These are phyloP conservation scores for Stenurella melanura DNA, from an alignment of 2,888 invertebrate genomes.

Conservation along the genomic window DNA sequence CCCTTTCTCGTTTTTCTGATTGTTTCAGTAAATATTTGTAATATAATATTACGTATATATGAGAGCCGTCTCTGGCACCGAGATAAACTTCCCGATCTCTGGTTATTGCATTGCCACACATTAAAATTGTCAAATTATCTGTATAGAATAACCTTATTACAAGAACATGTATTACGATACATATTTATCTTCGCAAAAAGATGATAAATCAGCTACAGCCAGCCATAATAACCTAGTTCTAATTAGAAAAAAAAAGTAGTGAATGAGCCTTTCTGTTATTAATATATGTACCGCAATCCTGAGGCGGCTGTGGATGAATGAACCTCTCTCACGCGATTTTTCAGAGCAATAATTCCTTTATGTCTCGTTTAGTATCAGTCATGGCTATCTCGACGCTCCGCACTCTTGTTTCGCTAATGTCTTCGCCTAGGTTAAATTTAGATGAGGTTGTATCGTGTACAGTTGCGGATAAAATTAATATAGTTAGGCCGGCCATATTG, in stretches of 20 bases:
- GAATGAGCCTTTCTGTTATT: constrained; percentile 14
- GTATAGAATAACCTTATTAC: neutral
- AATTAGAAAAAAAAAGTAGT: constrained; percentile 13
- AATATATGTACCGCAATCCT: neutral
- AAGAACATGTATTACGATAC: neutral
- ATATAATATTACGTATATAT: no score
- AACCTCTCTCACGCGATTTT: constrained; percentile 13
- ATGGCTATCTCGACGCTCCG: neutral
- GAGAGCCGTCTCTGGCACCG: no score
- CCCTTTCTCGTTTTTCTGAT: no score
- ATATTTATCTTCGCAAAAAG: neutral
- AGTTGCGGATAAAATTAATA: neutral
- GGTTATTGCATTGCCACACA: no score
- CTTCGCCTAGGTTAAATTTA: neutral
- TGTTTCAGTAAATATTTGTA: no score
- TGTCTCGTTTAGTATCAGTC: constrained; percentile 14
- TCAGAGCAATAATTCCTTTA: constrained; percentile 15
- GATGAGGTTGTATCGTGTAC: neutral
- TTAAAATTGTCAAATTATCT: neutral
- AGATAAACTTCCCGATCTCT: no score
- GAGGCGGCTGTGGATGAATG: constrained; percentile 24
- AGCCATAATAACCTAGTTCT: neutral
- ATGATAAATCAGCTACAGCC: neutral
- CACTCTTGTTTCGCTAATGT: constrained; percentile 1
- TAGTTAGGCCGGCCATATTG: no score